Evolutionary conservation across 2,888 invertebrate species (phyloP).

Genomic region (Seira sanloemensis): DNA sequence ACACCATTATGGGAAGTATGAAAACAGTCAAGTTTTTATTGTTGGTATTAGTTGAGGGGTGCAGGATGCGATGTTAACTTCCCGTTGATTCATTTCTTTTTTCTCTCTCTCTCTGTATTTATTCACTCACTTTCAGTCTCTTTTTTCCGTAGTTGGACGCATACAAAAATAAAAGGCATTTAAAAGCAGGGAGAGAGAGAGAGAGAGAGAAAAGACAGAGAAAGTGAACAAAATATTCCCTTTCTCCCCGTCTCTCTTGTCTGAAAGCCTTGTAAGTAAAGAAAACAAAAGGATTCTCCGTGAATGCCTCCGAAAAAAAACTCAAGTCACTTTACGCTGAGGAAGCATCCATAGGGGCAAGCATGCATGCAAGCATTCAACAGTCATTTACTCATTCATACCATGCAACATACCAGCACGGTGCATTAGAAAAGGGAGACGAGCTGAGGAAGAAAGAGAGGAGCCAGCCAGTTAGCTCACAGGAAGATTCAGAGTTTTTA

Average conservation of each 20-base stretch:
- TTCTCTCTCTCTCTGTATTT: conserved; percentile 39
- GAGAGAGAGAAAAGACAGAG: conserved; percentile 23
- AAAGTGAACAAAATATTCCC: conserved; percentile 37
- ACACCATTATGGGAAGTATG: neutral
- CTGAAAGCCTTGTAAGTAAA: conserved; percentile 53
- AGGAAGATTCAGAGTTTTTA: conserved; percentile 41
- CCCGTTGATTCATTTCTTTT: conserved; percentile 35
- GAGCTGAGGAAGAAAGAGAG: conserved; percentile 21
- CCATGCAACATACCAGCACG: conserved; percentile 28
- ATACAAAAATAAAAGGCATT: conserved; percentile 53
- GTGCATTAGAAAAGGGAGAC: conserved; percentile 29
- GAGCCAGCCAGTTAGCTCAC: conserved; percentile 54
- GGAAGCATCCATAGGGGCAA: conserved; percentile 56
- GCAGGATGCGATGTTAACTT: conserved; percentile 46
- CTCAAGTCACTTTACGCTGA: conserved; percentile 60
- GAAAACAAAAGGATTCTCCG: conserved; percentile 57
- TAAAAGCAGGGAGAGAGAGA: conserved; percentile 29
- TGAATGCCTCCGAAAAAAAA: conserved; percentile 45
- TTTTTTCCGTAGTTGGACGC: too few species aligned
- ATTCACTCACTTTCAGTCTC: conserved; percentile 35
- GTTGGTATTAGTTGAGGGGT: neutral
- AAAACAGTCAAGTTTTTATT: conserved; percentile 16
- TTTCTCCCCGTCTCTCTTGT: too few species aligned
- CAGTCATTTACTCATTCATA: conserved; percentile 59
- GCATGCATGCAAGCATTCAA: conserved; percentile 64